Conservation (phyloP, 37 sponge, comb jelly and placozoan species). For the Cliona cf. orientalis region DNA sequence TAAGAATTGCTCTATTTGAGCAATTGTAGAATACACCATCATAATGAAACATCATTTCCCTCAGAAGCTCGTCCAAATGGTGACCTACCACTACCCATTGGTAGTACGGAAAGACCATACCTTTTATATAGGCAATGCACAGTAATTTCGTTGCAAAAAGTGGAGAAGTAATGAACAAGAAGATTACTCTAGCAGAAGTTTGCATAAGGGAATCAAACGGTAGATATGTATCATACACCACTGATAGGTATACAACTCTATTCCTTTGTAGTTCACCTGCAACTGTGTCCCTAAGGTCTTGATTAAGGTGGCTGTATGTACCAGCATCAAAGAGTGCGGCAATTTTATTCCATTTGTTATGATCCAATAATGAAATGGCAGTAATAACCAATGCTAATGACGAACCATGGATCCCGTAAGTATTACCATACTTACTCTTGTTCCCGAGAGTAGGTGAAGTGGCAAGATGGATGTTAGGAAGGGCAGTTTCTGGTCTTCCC, state of each 20-base stretch:
- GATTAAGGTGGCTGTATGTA: not conserved
- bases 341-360: not conserved
- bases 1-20: not conserved
- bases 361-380: not conserved
- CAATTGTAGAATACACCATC: not conserved
- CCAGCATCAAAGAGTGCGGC: not conserved
- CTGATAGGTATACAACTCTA: not conserved
- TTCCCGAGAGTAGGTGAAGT: not conserved
- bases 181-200: not conserved
- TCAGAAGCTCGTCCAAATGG: not conserved
- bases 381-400: not conserved
- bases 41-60: not conserved
- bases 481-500: not conserved
- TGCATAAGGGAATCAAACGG: not conserved
- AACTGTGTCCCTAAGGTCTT: not conserved
- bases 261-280: not conserved
- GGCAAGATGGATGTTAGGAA: conserved; percentile 19
- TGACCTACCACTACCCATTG: not conserved
- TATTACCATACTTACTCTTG: not conserved
- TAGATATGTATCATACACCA: not conserved
- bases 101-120: not conserved
- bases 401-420: conserved; percentile 10
- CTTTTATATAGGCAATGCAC: not conserved
- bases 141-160: not conserved
- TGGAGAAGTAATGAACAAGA: not conserved